These are phyloP conservation scores for Diprion similis DNA, from an alignment of 1,140 invertebrate species.

Conservation along the genomic window DNA sequence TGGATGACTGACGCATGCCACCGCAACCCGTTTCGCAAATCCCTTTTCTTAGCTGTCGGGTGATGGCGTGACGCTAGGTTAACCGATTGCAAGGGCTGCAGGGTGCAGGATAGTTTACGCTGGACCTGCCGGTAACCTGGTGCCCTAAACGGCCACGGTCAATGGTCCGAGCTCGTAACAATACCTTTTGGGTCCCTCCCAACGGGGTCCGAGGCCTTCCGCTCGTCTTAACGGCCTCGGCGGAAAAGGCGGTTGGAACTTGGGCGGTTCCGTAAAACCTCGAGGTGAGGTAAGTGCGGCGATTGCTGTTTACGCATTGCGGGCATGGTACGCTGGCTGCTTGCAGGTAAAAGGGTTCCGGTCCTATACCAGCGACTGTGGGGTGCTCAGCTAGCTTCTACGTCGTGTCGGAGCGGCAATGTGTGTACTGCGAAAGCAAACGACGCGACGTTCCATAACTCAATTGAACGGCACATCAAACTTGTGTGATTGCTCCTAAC, in stretches of 20 bases:
- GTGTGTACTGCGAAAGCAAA: background rate
- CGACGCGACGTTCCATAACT: background rate
- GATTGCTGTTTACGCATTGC: background rate
- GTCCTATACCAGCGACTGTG: background rate
- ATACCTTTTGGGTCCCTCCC: background rate
- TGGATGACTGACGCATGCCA: background rate
- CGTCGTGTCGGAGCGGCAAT: background rate
- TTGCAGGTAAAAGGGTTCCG: background rate
- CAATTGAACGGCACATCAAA: background rate
- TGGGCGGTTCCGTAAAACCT: background rate
- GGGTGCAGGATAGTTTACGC: background rate
- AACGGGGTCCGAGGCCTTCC: background rate
- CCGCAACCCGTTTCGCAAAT: background rate
- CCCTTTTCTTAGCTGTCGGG: background rate
- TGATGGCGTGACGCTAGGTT: background rate
- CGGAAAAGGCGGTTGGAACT: background rate
- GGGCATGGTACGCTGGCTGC: background rate
- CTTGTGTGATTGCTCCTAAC: background rate
- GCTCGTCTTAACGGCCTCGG: background rate
- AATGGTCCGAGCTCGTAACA: background rate
- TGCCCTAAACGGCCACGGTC: conserved; percentile 4
- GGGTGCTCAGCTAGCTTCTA: background rate
- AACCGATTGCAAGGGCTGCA: background rate
- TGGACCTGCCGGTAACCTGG: background rate
- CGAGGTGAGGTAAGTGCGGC: background rate